Base-by-base conservation (phyloP, 2,113 vertebrate species). In the Sula dactylatra region DNA sequence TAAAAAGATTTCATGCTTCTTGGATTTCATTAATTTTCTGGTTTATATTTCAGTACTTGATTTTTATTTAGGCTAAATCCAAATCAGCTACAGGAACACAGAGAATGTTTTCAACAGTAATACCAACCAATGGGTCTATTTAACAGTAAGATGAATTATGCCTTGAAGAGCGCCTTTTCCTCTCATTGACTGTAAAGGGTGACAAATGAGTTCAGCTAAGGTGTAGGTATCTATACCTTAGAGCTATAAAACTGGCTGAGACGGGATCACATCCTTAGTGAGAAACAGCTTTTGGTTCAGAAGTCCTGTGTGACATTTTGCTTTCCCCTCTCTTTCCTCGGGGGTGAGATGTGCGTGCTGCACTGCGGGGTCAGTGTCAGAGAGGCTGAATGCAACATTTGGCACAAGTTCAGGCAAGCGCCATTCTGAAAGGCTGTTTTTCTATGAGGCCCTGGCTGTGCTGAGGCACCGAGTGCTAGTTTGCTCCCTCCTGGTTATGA, bases 1-100 rank as follows among this genome's bases (percentile, higher is more conserved):
- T 66, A 88, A 34, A 93, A 58, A 96, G 80, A 94, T 92, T 90
- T 93, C 31, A 16, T 66, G 66, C 22, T 74, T 69, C 58, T 82
- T 92, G 71, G 50, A 86, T 87, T 64, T 88, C 6, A 13, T 50
- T 44, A 44, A 54, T 62, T 74, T 92, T 82, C 31, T 79, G 16
- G 5, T 73, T 77, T 66, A 25, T 74, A 47, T 94, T 87, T 90
- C 44, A 34, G 9, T 69, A 31, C 2, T 24, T 49, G 25, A 3
- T 34, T 20, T 55, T 42, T 16, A 52, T 40, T 52, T 11, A 47
- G n/a, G 6, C 4, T 59, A 80, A 79, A 62, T 62, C 21, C 31
- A 81, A 77, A 56, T 67, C 42, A 77, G 12, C 15, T 56, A 18
- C 21, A 66, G 8, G 73, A 45, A 80, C 77, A 81, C 3, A 61